Evolutionary conservation across 2,888 invertebrate species (phyloP).

Genomic region (Cetonia aurata): DNA sequence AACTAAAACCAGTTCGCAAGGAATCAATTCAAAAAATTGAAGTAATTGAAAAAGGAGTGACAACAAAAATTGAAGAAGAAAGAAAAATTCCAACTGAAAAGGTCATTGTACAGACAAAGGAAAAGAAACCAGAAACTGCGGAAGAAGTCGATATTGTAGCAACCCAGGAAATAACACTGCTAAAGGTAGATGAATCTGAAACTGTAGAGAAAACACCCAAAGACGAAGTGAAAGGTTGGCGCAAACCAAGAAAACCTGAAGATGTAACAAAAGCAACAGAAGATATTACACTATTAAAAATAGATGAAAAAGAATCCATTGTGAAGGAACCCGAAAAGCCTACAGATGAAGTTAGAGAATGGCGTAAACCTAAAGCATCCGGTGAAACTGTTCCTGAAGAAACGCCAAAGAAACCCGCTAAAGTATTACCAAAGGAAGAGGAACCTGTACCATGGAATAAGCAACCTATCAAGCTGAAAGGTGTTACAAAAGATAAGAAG

Average conservation of each 20-base stretch:
- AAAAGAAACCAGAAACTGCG: no score
- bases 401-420: conserved; percentile 53
- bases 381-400: conserved; percentile 50
- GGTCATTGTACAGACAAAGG: no score
- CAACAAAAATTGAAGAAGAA: conserved; percentile 41
- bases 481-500: conserved; percentile 67
- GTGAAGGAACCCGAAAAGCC: conserved; percentile 25
- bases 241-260: conserved; percentile 33
- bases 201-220: neutral
- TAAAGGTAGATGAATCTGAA: conserved; percentile 42
- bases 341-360: conserved; percentile 32
- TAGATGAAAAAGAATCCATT: conserved; percentile 22
- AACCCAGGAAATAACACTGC: conserved; percentile 33
- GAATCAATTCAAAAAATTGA: conserved; percentile 43
- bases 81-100: no score
- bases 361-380: conserved; percentile 40
- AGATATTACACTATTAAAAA: conserved; percentile 20
- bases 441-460: conserved; percentile 53
- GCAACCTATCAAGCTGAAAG: conserved; percentile 67
- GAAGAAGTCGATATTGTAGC: no score
- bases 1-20: conserved; percentile 52
- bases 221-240: conserved; percentile 34
- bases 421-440: conserved; percentile 49
- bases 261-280: conserved; percentile 4
- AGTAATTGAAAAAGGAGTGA: conserved; percentile 28